Evolutionary conservation across 2,888 invertebrate species (phyloP), one percentile per base, ranked within the genome.

Genomic region (Shargacucullia verbasci): DNA sequence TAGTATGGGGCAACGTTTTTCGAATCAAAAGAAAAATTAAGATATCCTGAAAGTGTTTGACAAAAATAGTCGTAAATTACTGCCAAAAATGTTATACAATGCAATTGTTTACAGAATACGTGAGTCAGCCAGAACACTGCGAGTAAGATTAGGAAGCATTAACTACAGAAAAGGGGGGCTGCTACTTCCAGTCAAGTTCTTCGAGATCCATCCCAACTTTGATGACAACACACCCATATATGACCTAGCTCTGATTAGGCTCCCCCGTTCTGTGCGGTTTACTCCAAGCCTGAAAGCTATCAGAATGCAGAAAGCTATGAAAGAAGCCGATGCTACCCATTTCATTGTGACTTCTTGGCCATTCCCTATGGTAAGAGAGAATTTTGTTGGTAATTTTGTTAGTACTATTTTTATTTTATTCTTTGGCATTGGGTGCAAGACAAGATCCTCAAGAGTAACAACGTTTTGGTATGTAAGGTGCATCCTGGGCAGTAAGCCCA

Each of bases 301-400:
- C 15, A 71, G 81, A 20, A 47, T 90, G 1, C 85, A 83, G 50
- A 75, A 52, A n/a, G 65, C 45, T 0, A 39, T 59, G 0, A 79
- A 59, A 35, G 76, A 79, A 1, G 68, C 81, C 0, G 73, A 79
- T 12, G 77, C 86, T 0, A 84, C 89, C 0, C 91, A 92, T 77
- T 90, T 88, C 15, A 82, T 88, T 31, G 86, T 92, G 0, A 87
- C 89, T 0, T 79, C 88, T 0, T 93, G 92, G 92, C 73, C 80
- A 4, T 40, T 61, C 15, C 63, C 74, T 5, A 14, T 57, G 61
- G 86, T 88, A 67, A 79, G 79, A 27, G 8, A 9, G 8, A 6
- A 29, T 29, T 29, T 9, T 29, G 2, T 29, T 29, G 29, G 5
- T 9, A 6, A 6, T 8, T 29, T 29, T 6, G 29, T 8, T 4